Percentiles rank a stretch among this genome's conserved stretches.
Conservation (phyloP, 2,113 vertebrate species). For the Bungarus multicinctus region DNA sequence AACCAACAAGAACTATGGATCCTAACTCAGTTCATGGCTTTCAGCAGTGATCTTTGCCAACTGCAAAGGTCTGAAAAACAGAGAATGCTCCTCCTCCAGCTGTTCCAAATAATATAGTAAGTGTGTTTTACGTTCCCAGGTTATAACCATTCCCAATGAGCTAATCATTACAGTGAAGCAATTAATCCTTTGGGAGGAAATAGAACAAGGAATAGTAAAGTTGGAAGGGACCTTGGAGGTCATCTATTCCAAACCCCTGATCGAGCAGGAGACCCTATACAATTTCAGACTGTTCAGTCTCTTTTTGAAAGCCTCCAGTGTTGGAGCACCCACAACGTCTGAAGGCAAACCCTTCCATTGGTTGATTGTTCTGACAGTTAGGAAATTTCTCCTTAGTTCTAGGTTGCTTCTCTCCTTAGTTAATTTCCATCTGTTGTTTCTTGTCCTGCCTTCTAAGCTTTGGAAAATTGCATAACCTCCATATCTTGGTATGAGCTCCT, state of each 20-base stretch:
- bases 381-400: not conserved
- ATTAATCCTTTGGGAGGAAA: not conserved
- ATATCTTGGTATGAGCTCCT: not conserved
- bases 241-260: not conserved
- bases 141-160: not conserved
- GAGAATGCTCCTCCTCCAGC: not conserved
- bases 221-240: not conserved
- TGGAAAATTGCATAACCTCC: not conserved
- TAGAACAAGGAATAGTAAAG: not conserved
- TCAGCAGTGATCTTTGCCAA: not conserved
- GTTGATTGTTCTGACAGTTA: not conserved
- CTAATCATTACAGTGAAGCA: not conserved
- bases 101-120: not conserved
- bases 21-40: not conserved
- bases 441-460: not conserved
- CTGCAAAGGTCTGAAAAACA: not conserved
- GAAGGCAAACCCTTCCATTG: not conserved
- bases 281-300: not conserved
- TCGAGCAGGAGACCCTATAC: not conserved
- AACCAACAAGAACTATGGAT: slow-evolving; percentile 23
- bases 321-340: not conserved
- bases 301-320: not conserved
- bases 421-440: not conserved
- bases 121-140: too few species aligned
- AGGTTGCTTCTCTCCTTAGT: not conserved